phyloP scores from a whole-genome alignment of 2,797 vertebrate species.

The Phataginus tetradactyla region DNA sequence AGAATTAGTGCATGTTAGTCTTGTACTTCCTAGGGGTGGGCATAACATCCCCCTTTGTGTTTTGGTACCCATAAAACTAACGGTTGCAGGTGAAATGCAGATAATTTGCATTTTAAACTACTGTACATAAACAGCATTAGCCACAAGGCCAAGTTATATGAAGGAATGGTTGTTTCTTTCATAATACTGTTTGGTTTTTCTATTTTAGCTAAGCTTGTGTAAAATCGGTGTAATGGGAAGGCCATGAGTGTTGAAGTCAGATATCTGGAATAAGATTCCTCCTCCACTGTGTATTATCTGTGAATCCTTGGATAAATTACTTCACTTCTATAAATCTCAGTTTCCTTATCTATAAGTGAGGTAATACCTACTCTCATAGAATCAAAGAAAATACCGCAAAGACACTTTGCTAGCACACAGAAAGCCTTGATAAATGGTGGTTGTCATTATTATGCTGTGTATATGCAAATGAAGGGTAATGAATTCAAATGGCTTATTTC shows the following conservation, averaged over 20 bases:
- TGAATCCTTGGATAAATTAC: neutral
- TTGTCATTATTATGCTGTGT: conserved; percentile 14
- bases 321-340: neutral
- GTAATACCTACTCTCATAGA: neutral
- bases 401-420: neutral
- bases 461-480: conserved; percentile 63
- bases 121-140: neutral
- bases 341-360: neutral
- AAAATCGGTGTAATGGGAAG: neutral
- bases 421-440: neutral
- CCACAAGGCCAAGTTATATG: neutral
- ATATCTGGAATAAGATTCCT: neutral
- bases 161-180: neutral
- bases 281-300: neutral
- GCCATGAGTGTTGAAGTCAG: neutral
- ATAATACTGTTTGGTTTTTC: neutral
- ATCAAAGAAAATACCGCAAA: conserved; percentile 27
- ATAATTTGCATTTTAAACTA: conserved; percentile 47
- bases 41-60: neutral
- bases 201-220: neutral
- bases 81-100: neutral
- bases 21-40: neutral
- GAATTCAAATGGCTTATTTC: conserved; percentile 46
- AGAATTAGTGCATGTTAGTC: neutral
- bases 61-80: neutral